Percentiles rank a stretch among this genome's conserved stretches.
Evolutionary conservation across 2,797 vertebrate species (phyloP).

Genomic region (Eremophila alpestris): DNA sequence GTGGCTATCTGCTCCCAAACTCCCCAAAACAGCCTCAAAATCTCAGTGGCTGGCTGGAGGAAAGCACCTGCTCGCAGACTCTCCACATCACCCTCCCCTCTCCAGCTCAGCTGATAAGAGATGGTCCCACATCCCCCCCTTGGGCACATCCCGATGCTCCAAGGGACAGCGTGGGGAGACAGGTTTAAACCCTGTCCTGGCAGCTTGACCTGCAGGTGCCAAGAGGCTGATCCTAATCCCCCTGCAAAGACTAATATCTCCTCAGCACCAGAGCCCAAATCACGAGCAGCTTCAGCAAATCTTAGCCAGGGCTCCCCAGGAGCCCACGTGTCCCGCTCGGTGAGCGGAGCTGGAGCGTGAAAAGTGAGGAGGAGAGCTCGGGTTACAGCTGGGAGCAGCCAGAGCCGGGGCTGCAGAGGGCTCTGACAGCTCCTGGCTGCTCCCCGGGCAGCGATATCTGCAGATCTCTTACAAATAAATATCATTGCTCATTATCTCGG

Average conservation of each 20-base stretch:
- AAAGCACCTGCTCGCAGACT: neutral
- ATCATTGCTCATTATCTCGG: constrained; percentile 53
- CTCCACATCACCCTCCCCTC: neutral
- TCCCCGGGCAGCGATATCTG: constrained; percentile 41
- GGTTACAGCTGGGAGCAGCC: constrained; percentile 1
- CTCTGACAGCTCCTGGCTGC: constrained; percentile 28
- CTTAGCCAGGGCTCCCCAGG: neutral
- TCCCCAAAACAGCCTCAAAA: neutral
- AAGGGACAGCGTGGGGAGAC: accelerated
- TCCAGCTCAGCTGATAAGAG: neutral
- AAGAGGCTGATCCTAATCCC: neutral
- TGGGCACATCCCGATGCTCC: neutral
- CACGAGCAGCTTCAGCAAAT: constrained; percentile 12
- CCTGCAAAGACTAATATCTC: neutral
- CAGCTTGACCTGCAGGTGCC: neutral
- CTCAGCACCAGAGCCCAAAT: neutral
- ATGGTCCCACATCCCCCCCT: neutral
- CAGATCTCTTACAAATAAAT: constrained; percentile 71
- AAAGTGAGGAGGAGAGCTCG: neutral
- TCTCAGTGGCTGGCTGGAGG: neutral
- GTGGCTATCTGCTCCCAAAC: neutral
- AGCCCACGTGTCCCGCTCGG: neutral
- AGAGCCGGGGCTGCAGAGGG: neutral
- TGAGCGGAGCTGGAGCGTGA: neutral
- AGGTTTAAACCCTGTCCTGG: neutral